These are phyloP conservation scores for Clarias macrocephalus DNA, from an alignment of 2,113 vertebrate genomes.

Conservation along the genomic window DNA sequence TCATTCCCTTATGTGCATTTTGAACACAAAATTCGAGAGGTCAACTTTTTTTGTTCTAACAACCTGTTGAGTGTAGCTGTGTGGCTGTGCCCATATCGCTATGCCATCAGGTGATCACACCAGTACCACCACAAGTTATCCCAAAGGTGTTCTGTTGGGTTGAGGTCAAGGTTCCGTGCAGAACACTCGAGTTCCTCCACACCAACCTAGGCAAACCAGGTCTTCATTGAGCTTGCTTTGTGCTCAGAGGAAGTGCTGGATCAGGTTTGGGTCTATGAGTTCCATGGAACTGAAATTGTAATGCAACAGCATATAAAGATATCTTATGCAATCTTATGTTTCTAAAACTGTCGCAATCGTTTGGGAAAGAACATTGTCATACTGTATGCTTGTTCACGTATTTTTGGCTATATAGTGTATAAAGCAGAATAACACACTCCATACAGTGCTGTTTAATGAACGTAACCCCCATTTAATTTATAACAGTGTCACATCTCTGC, in stretches of 20 bases:
- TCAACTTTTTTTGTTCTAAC: too few species aligned
- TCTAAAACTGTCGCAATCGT: not conserved
- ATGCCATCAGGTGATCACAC: not conserved
- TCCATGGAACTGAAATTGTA: not conserved
- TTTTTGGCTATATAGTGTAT: not conserved
- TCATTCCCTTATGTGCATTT: too few species aligned
- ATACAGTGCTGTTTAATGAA: not conserved
- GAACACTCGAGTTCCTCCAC: not conserved
- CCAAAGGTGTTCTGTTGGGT: not conserved
- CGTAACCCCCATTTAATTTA: not conserved
- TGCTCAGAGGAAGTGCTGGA: not conserved
- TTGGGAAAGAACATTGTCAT: not conserved
- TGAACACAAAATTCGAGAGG: too few species aligned
- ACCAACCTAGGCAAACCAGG: not conserved
- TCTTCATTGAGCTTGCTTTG: not conserved
- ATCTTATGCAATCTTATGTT: not conserved
- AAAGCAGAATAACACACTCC: not conserved
- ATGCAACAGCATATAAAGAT: not conserved
- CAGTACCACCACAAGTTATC: not conserved
- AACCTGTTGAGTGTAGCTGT: too few species aligned
- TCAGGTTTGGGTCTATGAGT: not conserved
- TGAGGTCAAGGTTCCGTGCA: not conserved
- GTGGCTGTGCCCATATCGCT: too few species aligned
- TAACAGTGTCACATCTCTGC: not conserved
- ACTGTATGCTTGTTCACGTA: not conserved